Base-by-base conservation (phyloP, 2,113 vertebrate species). In the Taurulus bubalis region DNA sequence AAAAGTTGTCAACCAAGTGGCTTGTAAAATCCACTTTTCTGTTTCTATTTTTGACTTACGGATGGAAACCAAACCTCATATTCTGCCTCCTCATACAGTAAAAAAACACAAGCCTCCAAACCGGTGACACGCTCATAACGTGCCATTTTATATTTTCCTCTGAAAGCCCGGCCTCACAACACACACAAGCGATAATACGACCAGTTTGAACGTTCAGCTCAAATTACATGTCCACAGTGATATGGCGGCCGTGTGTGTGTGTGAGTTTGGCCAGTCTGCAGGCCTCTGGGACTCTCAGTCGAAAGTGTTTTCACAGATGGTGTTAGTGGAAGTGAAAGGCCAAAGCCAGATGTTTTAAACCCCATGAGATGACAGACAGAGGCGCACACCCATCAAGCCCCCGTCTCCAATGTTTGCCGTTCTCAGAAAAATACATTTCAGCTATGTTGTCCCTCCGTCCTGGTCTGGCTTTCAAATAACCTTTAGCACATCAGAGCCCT, bases 261-360 rank as follows among this genome's bases (percentile, higher is more conserved):
- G 73, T 18, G 63, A 20, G 64, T 49, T 32, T 20, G 49, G 15
- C 16, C n/a, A 7, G 62, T 66, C 26, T 38, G 26, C 18, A 30
- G 49, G 45, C 64, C 64, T 79, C 34, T 34, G 59, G 75, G 83
- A 58, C 73, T 63, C 63, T 67, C 28, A 36, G 75, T 75, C 77
- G 32, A 79, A 86, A 90, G 65, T 85, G 84, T 91, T 94, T 93
- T 89, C 40, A 75, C 92, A 93, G 92, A 91, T 93, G 93, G 20
- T 78, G 84, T 71, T 24, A 49, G 67, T 83, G 72, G 75, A 90
- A 72, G 85, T 58, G 51, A 85, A 86, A 81, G 51, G 56, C 83
- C 82, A 83, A 65, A 79, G 30, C 70, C 85, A 92, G 87, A 93
- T 90, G 90, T 84, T 90, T 90, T 22, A 82, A 89, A 73, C 63